Conservation (phyloP, 2,113 vertebrate species). For the Macroglossus sobrinus region DNA sequence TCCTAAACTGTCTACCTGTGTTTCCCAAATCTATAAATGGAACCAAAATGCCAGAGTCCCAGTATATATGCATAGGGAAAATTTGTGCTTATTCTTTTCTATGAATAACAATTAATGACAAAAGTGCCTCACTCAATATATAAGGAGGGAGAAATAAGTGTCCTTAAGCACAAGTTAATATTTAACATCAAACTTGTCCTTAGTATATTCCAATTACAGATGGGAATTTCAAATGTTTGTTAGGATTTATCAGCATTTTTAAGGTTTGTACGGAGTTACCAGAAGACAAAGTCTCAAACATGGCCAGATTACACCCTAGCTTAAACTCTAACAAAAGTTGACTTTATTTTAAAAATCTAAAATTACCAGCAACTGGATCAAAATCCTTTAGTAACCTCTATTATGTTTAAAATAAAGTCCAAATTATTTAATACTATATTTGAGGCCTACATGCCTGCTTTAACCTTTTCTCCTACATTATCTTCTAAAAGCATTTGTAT, state of each 20-base stretch:
- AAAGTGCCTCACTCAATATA: neutral
- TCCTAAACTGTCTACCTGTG: neutral
- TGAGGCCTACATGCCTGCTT: neutral
- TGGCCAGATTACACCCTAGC: neutral
- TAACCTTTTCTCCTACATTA: neutral
- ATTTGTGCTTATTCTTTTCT: neutral
- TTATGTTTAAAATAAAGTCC: neutral
- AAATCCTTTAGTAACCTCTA: neutral
- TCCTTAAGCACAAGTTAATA: neutral
- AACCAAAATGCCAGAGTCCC: neutral
- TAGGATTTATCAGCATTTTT: neutral
- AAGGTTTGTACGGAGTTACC: neutral
- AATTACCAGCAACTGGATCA: neutral
- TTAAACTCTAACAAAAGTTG: neutral
- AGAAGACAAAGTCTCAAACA: neutral
- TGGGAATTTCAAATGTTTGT: neutral
- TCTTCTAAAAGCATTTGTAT: neutral
- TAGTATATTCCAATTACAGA: neutral
- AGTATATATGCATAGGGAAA: neutral
- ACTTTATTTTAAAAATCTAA: neutral
- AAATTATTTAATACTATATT: neutral
- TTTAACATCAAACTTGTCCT: slow-evolving; percentile 2
- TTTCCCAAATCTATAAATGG: neutral
- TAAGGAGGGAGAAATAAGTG: neutral
- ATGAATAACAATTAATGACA: neutral